Base-by-base conservation (phyloP, 2,888 invertebrate species). In the Catocala nupta region DNA sequence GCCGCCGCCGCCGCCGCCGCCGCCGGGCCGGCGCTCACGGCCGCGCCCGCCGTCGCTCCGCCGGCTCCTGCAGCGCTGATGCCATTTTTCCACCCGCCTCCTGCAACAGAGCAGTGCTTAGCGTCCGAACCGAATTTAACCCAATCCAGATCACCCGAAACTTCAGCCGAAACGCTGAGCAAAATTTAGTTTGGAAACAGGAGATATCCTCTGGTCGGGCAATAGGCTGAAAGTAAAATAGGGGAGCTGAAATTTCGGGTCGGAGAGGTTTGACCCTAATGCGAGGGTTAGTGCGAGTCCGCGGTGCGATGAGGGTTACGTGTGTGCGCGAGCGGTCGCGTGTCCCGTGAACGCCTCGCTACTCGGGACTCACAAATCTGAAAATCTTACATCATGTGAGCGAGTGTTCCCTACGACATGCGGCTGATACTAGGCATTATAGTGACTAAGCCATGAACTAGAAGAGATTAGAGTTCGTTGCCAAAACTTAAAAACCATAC, bases 21-120 rank as follows among this genome's bases (percentile, higher is more conserved):
- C 48, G 39, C 65, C 57, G 59, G 65, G 59, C 36, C 63, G 55
- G 53, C 81, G 12, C 43, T 48, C 51, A 42, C 67, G 34, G 51
- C 64, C 44, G 48, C 65, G 60, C 55, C 68, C 59, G 50, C 71
- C 50, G 55, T 63, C 47, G 53, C 51, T 48, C 49, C 59, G 43
- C 51, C 56, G 53, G 50, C 53, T 44, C 49, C 68, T 83, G 65
- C 84, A 78, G 83, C 86, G 85, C 83, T 72, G 60, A 80, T 85
- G 52, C 90, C 94, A 88, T 90, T 93, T 90, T 91, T 94, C 94
- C 91, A 95, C 69, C 90, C 91, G 84, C 90, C 89, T 69, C 89
- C 91, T 88, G 83, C 60, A 75, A 80, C 73, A 66, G 13, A 51
- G 12, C 13, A 13, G 51, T 36, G 51, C 51, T 51, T 13, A 51